Evolutionary conservation across 2,888 invertebrate species (phyloP), one percentile per base, ranked within the genome.

Genomic region (Chrysolina americana): DNA sequence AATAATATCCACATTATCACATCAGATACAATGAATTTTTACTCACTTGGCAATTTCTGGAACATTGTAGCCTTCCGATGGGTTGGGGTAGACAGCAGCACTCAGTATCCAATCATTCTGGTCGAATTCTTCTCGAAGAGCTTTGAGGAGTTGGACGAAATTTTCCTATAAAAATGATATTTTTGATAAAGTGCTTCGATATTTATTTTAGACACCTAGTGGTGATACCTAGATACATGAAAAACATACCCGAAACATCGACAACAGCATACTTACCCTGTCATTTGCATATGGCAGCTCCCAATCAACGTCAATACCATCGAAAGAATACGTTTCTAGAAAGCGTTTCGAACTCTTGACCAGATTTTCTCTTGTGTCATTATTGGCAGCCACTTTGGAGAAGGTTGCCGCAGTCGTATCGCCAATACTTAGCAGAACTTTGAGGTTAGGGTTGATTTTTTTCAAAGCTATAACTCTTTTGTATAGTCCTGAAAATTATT

Each of bases 251-350:
- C n/a, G n/a, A n/a, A n/a, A 62, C 48, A 23, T 21, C 11, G 4
- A 17, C 28, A 47, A 2, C 47, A n/a, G 15, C 8, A 47, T 28
- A 8, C 90, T 85, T 68, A 80, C 89, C 23, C 90, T 86, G 74
- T 91, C 91, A 17, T 91, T 85, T 19, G 89, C 89, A 69, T 88
- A 89, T 0, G 93, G 93, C 78, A 92, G 92, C 81, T 93, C 92
- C 93, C 94, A 94, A 83, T 94, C 93, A 0, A 94, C 65, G 81
- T 94, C 94, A 0, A 94, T 87, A 3, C 94, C 94, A 81, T 94
- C 92, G 77, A 94, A 94, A 0, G 89, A 89, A 81, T 93, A 88
- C 2, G 88, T 87, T 53, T 87, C 81, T 0, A 93, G 79, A 82
- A 93, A 91, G 15, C 74, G 50, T 15, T 83, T 64, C 13, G 90